Evolutionary conservation across 2,888 invertebrate genomes (phyloP).

Genomic region (Amphiduros pacificus): DNA sequence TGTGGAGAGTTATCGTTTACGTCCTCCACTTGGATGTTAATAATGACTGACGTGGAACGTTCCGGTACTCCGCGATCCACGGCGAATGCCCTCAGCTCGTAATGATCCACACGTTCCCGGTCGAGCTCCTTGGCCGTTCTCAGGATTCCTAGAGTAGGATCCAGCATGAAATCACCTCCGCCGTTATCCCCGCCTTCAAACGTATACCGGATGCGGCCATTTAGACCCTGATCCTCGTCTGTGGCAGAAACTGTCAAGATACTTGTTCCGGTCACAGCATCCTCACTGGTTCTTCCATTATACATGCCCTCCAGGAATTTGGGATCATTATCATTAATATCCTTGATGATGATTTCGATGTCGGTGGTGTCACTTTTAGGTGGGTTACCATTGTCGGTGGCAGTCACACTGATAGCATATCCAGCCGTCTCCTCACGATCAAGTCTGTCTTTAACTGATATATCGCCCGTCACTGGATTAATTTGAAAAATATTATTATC

Average conservation of each 20-base stretch:
- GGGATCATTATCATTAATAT: constrained; percentile 94
- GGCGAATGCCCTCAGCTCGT: constrained; percentile 83
- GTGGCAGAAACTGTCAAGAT: constrained; percentile 88
- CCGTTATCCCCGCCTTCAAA: constrained; percentile 63
- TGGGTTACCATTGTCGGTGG: constrained; percentile 89
- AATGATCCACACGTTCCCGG: constrained; percentile 83
- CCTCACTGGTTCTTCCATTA: constrained; percentile 84
- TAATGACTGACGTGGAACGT: constrained; percentile 63
- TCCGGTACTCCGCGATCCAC: constrained; percentile 84
- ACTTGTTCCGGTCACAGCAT: constrained; percentile 86
- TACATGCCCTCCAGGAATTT: constrained; percentile 81
- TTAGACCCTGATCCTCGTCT: constrained; percentile 85
- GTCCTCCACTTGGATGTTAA: constrained; percentile 92
- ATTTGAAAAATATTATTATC: constrained; percentile 72
- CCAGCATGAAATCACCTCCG: constrained; percentile 90
- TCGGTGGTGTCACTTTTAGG: constrained; percentile 91
- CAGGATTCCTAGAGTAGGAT: constrained; percentile 88
- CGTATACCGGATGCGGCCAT: constrained; percentile 80
- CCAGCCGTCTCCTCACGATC: constrained; percentile 81
- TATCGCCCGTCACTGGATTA: constrained; percentile 89
- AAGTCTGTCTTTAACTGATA: constrained; percentile 79
- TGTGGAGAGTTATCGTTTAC: constrained; percentile 93
- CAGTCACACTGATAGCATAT: constrained; percentile 85
- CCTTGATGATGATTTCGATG: constrained; percentile 90
- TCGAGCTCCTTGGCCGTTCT: constrained; percentile 87